These are phyloP conservation scores for Diarsia mendica DNA, from an alignment of 2,888 invertebrate species.

Conservation along the genomic window DNA sequence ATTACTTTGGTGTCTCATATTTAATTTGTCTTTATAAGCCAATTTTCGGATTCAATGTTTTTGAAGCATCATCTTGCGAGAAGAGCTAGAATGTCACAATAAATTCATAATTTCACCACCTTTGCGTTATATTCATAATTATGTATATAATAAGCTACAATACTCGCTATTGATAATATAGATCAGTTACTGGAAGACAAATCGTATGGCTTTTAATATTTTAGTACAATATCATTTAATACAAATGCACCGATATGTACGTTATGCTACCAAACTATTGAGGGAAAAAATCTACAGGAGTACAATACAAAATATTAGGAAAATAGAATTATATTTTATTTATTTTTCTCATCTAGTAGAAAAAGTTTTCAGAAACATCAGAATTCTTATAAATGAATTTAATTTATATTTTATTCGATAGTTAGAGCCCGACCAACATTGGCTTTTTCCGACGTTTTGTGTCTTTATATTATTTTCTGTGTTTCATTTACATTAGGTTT, in stretches of 20 bases:
- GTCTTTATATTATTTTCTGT: slow-evolving; percentile 21
- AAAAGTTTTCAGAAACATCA: slow-evolving; percentile 84
- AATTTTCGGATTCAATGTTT: slow-evolving; percentile 15
- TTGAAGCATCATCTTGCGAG: slow-evolving; percentile 33
- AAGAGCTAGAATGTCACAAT: slow-evolving; percentile 36
- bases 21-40: slow-evolving; percentile 38
- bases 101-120: slow-evolving; percentile 80
- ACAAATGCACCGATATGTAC: slow-evolving; percentile 88
- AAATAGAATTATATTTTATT: slow-evolving; percentile 85
- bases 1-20: slow-evolving; percentile 53
- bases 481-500: slow-evolving; percentile 34
- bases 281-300: slow-evolving; percentile 83
- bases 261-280: slow-evolving; percentile 87
- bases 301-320: slow-evolving; percentile 88
- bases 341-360: slow-evolving; percentile 75
- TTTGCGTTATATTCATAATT: slow-evolving; percentile 78
- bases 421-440: slow-evolving; percentile 61
- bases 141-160: slow-evolving; percentile 89
- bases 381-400: slow-evolving; percentile 72
- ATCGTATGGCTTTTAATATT: slow-evolving; percentile 90
- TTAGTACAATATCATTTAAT: slow-evolving; percentile 84
- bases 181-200: slow-evolving; percentile 91
- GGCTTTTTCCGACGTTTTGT: slow-evolving; percentile 17
- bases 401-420: slow-evolving; percentile 61
- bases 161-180: slow-evolving; percentile 89